Conservation (phyloP, 2,113 vertebrate genomes). For the Mohoua ochrocephala region DNA sequence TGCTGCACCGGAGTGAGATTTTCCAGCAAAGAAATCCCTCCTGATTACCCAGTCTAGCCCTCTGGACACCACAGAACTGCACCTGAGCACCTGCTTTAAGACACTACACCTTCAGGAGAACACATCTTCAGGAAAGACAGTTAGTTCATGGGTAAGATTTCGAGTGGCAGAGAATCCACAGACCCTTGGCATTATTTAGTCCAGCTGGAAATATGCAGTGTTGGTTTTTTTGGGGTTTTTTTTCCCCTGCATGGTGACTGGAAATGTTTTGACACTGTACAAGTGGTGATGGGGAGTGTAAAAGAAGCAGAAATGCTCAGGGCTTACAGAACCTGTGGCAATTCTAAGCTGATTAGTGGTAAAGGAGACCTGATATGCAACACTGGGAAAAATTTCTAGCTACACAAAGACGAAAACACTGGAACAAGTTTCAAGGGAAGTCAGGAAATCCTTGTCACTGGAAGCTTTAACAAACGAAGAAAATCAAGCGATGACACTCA, state of each 20-base stretch:
- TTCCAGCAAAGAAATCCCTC: not conserved
- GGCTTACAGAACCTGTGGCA: not conserved
- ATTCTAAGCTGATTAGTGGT: not conserved
- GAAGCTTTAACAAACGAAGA: not conserved
- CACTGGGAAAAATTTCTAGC: not conserved
- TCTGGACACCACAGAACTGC: not conserved
- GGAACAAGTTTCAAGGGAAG: not conserved
- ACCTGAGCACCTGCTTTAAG: not conserved
- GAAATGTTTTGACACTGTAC: not conserved
- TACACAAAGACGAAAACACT: not conserved
- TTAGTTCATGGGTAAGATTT: not conserved
- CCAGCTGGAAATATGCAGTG: not conserved
- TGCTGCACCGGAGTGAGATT: not conserved
- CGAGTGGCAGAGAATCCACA: not conserved
- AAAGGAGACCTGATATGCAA: not conserved
- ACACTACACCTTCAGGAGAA: not conserved
- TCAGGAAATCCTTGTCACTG: not conserved
- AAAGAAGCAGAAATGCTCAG: not conserved
- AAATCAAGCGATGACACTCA: not conserved
- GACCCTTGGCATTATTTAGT: not conserved
- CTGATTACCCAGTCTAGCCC: not conserved
- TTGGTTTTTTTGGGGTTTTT: not conserved
- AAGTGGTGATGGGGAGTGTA: not conserved
- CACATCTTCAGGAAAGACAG: not conserved
- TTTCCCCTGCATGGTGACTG: not conserved